Evolutionary conservation across 2,888 invertebrate genomes (phyloP).

Genomic region (Pyrgus malvae): DNA sequence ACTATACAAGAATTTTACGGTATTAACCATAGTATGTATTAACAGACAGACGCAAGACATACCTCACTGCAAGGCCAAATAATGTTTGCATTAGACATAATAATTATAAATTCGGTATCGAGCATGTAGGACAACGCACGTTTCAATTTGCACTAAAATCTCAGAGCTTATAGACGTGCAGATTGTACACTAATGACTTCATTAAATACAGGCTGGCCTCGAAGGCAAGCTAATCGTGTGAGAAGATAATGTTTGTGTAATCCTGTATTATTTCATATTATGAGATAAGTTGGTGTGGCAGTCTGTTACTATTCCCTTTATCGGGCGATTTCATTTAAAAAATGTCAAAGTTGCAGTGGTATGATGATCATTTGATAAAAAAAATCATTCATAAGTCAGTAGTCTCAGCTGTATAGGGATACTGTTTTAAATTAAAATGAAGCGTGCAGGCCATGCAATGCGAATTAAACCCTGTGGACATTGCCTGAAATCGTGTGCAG

Average conservation of each 20-base stretch:
- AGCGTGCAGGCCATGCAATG: no score
- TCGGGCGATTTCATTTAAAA: no score
- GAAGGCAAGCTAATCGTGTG: slow-evolving; percentile 35
- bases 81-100: slow-evolving; percentile 3
- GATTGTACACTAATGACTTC: slow-evolving; percentile 37
- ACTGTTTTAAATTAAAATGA: no score
- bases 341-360: no score
- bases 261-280: slow-evolving; percentile 23
- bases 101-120: slow-evolving; percentile 9
- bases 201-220: slow-evolving; percentile 37
- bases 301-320: not conserved
- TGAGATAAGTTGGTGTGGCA: slow-evolving; percentile 7
- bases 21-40: no score
- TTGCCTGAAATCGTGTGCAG: no score
- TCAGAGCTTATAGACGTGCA: slow-evolving; percentile 31
- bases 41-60: no score
- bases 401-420: no score
- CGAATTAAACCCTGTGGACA: no score
- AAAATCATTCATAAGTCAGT: no score
- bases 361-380: no score
- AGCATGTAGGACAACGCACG: slow-evolving; percentile 20
- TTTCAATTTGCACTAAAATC: slow-evolving; percentile 27
- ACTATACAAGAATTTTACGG: no score
- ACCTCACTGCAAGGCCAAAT: not conserved
- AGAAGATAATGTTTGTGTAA: slow-evolving; percentile 30